These are phyloP conservation scores for Netelia inedita DNA, from an alignment of 2,888 invertebrate species.

Conservation along the genomic window DNA sequence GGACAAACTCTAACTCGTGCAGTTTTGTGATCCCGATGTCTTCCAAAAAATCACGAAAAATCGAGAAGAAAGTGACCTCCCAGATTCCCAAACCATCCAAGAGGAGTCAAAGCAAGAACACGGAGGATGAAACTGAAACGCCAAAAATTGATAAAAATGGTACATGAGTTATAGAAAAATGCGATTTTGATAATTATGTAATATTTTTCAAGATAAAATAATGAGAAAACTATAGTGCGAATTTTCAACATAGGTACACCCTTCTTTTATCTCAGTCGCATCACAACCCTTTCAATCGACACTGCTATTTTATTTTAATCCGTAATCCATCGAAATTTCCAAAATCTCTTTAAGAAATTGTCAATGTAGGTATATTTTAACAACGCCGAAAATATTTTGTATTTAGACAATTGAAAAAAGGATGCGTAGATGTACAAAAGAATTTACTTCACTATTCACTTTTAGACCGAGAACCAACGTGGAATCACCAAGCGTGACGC, in stretches of 20 bases:
- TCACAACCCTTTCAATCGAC: too few relatives aligned
- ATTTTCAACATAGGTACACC: too few relatives aligned
- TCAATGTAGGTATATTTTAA: too few relatives aligned
- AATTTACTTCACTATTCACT: neutral
- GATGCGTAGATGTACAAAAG: neutral
- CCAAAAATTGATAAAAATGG: conserved; percentile 51
- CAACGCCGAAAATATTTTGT: too few relatives aligned
- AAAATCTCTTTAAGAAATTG: too few relatives aligned
- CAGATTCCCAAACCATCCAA: conserved; percentile 66
- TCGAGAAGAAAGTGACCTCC: conserved; percentile 57
- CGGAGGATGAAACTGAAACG: conserved; percentile 17
- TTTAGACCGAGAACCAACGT: conserved; percentile 28
- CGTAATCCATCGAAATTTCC: too few relatives aligned
- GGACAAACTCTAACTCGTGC: conserved; percentile 73
- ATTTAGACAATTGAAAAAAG: neutral
- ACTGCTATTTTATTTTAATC: too few relatives aligned
- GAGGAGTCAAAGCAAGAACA: conserved; percentile 25
- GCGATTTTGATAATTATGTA: too few relatives aligned
- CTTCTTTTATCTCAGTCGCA: too few relatives aligned
- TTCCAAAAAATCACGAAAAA: conserved; percentile 24
- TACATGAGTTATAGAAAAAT: conserved; percentile 7
- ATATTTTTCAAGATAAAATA: too few relatives aligned
- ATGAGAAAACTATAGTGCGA: too few relatives aligned
- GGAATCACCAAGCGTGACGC: conserved; percentile 63
- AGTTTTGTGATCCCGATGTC: conserved; percentile 73